Percentiles rank a stretch among this genome's conserved stretches.
Evolutionary conservation across 2,113 vertebrate species (phyloP).

Genomic region (Indicator maculatus): DNA sequence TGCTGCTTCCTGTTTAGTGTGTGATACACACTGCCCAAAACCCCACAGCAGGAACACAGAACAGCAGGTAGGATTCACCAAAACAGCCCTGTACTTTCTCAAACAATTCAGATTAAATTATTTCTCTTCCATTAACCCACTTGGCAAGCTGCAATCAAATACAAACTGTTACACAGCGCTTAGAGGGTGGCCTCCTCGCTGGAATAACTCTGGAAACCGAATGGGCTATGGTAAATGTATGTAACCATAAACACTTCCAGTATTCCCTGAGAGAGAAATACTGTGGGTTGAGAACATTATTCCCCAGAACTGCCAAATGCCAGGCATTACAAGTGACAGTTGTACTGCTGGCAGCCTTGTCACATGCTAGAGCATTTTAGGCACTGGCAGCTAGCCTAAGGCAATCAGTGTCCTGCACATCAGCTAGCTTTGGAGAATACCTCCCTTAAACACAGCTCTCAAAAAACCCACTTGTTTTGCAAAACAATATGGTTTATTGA

Average conservation of each 20-base stretch:
- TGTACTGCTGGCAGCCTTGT: not conserved
- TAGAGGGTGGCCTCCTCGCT: not conserved
- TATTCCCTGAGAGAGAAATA: not conserved
- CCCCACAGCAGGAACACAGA: not conserved
- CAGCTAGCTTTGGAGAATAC: not conserved
- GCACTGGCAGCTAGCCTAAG: not conserved
- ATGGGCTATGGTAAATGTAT: not conserved
- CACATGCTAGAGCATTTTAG: not conserved
- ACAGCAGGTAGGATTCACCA: not conserved
- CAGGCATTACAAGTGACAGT: not conserved
- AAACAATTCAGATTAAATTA: not conserved
- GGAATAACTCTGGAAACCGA: not conserved
- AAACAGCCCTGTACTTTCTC: not conserved
- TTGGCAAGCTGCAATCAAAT: not conserved
- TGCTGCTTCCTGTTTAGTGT: slow-evolving; percentile 1
- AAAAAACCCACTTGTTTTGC: not conserved
- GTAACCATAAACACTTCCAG: not conserved
- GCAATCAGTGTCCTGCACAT: not conserved
- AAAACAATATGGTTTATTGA: not conserved
- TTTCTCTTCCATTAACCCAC: not conserved
- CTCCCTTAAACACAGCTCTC: not conserved
- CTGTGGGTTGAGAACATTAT: not conserved
- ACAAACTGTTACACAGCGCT: not conserved
- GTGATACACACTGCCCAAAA: not conserved
- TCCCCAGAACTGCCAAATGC: not conserved